Base-by-base conservation (phyloP, 2,888 invertebrate genomes). In the Caenorhabditis zanzibari region DNA sequence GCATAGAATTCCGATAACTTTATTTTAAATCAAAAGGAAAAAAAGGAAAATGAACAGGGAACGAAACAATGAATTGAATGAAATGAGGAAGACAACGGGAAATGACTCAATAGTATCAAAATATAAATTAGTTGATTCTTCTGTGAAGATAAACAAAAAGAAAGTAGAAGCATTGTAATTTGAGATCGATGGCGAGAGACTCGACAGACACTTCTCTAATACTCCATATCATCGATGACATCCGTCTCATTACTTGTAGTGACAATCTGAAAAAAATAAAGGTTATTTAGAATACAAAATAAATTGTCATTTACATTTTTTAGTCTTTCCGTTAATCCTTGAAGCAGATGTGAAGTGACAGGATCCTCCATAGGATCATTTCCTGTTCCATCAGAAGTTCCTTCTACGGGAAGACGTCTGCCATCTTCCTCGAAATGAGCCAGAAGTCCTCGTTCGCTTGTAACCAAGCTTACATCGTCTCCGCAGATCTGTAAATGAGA, bases 401-500 rank as follows among this genome's bases (percentile, higher is more conserved):
- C 66, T 82, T 73, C 72, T 1, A 79, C 56, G 1, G 73, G 68
- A 49, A 82, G 76, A 64, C 84, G 58, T 68, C 84, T 52, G 12
- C 76, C 80, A 47, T 84, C 84, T 10, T 81, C 85, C 47, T 84
- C 84, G 47, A 86, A 73, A n/a, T 59, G 22, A 4, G 80, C 84
- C 2, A 77, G 54, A 19, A 84, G 56, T 56, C 81, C 84, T 19
- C 66, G 47, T 5, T 69, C 61, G 35, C 52, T 66, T 4, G 61
- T n/a, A 4, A 76, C 77, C 5, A 86, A 28, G 12, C 64, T 63
- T 0, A 83, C 83, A 19, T 85, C 85, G 9, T 85, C 84, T n/a
- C 86, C 86, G 47, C 86, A 85, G 22, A 86, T 81, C 86, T 86
- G 59, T n/a, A 80, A 61, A 44, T 28, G 22, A 4, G n/a, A n/a